Conservation (phyloP, 2,888 invertebrate genomes). For the Stenotaenia linearis region DNA sequence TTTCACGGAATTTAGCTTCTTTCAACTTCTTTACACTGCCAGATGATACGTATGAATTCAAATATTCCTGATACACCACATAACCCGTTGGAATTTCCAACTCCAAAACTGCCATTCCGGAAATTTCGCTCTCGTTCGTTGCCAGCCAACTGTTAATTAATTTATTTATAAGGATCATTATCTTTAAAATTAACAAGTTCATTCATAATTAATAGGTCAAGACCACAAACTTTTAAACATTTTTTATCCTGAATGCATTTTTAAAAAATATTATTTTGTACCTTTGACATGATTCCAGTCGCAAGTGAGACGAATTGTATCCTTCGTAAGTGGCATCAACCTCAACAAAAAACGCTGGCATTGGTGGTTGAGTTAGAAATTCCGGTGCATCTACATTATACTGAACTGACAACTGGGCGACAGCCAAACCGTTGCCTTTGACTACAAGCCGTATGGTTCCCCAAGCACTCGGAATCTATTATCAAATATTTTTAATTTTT, state of each 20-base stretch:
- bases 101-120: conserved; percentile 82
- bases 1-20: conserved; percentile 72
- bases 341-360: conserved; percentile 69
- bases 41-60: conserved; percentile 78
- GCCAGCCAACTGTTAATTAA: conserved; percentile 69
- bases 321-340: conserved; percentile 73
- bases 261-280: too few species aligned
- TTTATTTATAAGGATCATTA: too few species aligned
- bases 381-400: conserved; percentile 80
- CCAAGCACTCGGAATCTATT: conserved; percentile 90
- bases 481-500: too few species aligned
- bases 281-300: conserved; percentile 80
- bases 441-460: conserved; percentile 89
- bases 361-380: conserved; percentile 79
- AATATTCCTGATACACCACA: conserved; percentile 79
- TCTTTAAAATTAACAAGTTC: too few species aligned
- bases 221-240: too few species aligned
- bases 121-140: conserved; percentile 67
- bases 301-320: conserved; percentile 88
- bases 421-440: conserved; percentile 87
- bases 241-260: too few species aligned
- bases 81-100: conserved; percentile 85
- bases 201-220: too few species aligned
- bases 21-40: conserved; percentile 71
- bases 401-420: conserved; percentile 86